These are phyloP conservation scores for Etia nguti DNA, from an alignment of 2,113 vertebrate genomes.

Conservation along the genomic window DNA sequence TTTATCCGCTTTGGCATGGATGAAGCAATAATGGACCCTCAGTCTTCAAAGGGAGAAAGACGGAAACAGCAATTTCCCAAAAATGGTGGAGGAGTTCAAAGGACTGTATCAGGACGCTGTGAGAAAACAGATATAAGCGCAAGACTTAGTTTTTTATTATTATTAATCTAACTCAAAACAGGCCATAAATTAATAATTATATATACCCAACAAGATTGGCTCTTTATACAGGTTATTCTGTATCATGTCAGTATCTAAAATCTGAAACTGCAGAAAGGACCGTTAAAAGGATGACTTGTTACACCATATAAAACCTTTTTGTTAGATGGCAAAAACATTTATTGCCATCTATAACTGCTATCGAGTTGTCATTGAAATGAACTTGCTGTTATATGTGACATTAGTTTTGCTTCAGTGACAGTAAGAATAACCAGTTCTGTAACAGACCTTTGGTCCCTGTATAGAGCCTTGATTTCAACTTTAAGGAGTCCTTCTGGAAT, in stretches of 20 bases:
- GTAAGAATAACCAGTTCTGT: background rate
- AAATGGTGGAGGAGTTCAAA: background rate
- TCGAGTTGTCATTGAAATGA: background rate
- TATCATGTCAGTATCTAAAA: background rate
- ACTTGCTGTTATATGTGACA: background rate
- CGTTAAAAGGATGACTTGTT: background rate
- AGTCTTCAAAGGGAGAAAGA: conserved; percentile 33
- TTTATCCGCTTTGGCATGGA: conserved; percentile 58
- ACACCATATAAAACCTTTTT: background rate
- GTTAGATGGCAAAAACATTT: background rate
- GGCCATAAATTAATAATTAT: background rate
- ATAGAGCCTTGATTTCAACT: background rate
- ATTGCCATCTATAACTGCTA: background rate
- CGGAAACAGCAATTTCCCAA: conserved; percentile 33
- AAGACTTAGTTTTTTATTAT: background rate
- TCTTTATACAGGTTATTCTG: background rate
- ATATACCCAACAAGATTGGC: background rate
- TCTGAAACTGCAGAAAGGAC: background rate
- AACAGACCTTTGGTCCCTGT: background rate
- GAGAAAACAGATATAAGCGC: background rate
- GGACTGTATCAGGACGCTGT: background rate
- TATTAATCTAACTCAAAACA: background rate
- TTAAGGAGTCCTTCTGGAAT: background rate
- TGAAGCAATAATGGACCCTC: conserved; percentile 43
- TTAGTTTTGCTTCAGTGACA: background rate